A percentile compares a stretch with the other conserved stretches of the same genome.
Evolutionary conservation across 2,888 invertebrate genomes (phyloP).

Genomic region (Lochmaea capreae): DNA sequence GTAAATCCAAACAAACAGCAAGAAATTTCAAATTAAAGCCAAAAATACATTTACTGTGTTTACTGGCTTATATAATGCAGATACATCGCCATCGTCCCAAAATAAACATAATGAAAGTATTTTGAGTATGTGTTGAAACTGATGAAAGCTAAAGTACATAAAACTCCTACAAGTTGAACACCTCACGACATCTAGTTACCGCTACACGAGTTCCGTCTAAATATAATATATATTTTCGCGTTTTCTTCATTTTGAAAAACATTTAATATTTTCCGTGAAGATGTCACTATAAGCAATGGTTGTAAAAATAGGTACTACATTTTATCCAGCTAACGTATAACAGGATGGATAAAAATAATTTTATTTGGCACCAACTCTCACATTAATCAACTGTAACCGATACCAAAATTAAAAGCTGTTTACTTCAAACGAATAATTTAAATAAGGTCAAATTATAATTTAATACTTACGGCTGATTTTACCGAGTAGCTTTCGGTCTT

Average conservation of each 20-base stretch:
- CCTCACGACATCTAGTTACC: constrained; percentile 7
- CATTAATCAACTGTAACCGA: not conserved
- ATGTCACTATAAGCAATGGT: not conserved
- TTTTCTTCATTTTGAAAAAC: not conserved
- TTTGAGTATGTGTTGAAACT: constrained; percentile 16
- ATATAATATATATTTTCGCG: not conserved
- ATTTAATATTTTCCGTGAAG: not conserved
- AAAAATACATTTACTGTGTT: not conserved
- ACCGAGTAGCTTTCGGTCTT: constrained; percentile 58
- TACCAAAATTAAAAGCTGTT: too few species aligned
- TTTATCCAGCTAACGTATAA: not conserved
- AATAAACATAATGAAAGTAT: constrained; percentile 15
- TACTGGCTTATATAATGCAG: not conserved
- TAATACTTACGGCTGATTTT: constrained; percentile 57
- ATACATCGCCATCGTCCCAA: not conserved
- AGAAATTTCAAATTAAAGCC: not conserved
- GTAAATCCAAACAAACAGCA: not conserved
- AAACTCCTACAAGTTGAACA: not conserved
- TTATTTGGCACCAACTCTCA: not conserved
- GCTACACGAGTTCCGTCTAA: not conserved
- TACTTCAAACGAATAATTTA: too few species aligned
- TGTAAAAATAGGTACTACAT: not conserved
- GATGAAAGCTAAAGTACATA: constrained; percentile 10
- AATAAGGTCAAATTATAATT: not conserved
- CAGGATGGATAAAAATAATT: not conserved